phyloP scores from a whole-genome alignment of 2,113 vertebrate species.

The Cephalopholis sonnerati region DNA sequence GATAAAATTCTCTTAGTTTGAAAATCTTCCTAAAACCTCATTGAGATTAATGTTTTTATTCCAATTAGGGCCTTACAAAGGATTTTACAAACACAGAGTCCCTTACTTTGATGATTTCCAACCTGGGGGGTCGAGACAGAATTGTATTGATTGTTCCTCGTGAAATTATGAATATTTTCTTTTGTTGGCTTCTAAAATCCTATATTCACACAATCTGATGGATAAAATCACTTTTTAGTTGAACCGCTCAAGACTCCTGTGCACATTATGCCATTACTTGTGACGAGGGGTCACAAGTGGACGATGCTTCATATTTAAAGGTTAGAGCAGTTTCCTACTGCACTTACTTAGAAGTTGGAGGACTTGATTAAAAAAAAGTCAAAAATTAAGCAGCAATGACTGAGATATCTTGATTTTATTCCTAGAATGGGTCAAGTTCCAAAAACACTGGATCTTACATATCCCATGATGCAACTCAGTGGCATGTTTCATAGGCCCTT shows the following conservation, averaged over 20 bases:
- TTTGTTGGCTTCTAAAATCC: background rate
- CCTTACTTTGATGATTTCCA: background rate
- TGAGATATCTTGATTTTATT: background rate
- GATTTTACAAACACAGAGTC: background rate
- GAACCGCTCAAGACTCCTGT: background rate
- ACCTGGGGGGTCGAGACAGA: background rate
- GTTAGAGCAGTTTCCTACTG: background rate
- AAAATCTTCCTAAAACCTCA: background rate
- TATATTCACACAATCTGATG: background rate
- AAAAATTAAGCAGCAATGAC: background rate
- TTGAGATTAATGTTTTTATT: background rate
- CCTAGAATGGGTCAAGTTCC: background rate
- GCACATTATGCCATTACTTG: background rate
- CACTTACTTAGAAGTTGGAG: background rate
- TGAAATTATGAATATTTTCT: background rate
- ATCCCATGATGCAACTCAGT: background rate
- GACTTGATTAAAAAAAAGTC: background rate
- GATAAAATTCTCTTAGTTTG: background rate
- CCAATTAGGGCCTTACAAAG: no score
- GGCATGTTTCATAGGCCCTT: background rate
- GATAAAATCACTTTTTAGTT: background rate
- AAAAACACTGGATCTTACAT: background rate
- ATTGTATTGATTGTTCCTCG: background rate
- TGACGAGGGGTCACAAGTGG: background rate
- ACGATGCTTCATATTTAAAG: background rate